These are phyloP conservation scores for Ephialtes manifestator DNA, from an alignment of 2,888 invertebrate species.

Conservation along the genomic window DNA sequence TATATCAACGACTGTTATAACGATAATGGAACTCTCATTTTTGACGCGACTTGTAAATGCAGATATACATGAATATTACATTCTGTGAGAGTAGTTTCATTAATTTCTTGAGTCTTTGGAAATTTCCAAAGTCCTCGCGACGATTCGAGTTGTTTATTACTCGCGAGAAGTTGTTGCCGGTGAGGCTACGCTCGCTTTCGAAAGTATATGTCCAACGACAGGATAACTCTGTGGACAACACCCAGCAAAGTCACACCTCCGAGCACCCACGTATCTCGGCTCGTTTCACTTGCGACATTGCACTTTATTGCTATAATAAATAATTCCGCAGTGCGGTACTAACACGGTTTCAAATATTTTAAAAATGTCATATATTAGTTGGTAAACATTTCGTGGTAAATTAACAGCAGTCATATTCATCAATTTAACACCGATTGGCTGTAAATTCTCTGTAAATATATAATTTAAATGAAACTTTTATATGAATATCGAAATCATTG, in stretches of 20 bases:
- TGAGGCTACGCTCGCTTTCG: conserved; percentile 63
- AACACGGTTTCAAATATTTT: not conserved
- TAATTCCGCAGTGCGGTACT: conserved; percentile 15
- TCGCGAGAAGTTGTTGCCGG: conserved; percentile 58
- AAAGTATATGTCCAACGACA: conserved; percentile 53
- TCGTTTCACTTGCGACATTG: conserved; percentile 61
- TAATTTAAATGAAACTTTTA: not conserved
- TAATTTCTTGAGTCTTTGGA: conserved; percentile 56
- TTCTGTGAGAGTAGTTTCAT: conserved; percentile 29
- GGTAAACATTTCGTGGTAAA: not conserved
- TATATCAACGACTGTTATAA: not conserved
- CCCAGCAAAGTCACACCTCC: conserved; percentile 65
- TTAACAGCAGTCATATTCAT: not conserved
- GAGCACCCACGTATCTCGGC: conserved; percentile 61
- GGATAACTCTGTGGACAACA: conserved; percentile 63
- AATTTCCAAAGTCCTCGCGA: conserved; percentile 65
- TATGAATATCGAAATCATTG: not conserved
- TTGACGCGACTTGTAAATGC: not conserved
- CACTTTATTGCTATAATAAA: conserved; percentile 42
- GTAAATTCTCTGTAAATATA: not conserved
- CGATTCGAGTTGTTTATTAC: conserved; percentile 59
- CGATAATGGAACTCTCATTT: not conserved
- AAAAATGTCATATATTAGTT: not conserved
- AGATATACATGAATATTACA: not conserved
- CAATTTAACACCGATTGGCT: not conserved